phyloP scores from a whole-genome alignment of 2,113 vertebrate species.

The Anser brachyrhynchus region DNA sequence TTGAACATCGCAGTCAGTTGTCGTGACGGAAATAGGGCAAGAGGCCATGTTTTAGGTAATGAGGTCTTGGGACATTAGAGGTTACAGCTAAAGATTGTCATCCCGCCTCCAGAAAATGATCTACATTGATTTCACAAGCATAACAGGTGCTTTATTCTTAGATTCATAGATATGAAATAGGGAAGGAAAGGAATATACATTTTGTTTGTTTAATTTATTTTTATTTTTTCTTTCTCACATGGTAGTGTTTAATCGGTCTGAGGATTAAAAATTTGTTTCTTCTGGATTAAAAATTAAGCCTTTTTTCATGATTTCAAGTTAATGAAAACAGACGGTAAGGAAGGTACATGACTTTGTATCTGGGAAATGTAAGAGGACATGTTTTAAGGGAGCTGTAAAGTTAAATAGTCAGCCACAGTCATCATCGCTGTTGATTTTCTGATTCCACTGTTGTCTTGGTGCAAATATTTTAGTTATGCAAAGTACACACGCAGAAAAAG shows the following conservation, averaged over 20 bases:
- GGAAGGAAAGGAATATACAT: neutral
- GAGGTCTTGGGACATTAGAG: neutral
- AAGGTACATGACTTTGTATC: neutral
- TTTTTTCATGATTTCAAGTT: neutral
- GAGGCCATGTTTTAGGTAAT: neutral
- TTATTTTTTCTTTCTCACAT: neutral
- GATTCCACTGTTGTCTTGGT: neutral
- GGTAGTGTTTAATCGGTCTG: neutral
- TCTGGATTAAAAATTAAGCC: slow-evolving; percentile 20
- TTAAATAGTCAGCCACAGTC: neutral
- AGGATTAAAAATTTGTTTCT: neutral
- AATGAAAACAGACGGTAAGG: neutral
- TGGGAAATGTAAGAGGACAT: neutral
- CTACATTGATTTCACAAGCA: neutral
- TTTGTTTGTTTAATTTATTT: neutral
- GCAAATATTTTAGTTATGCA: neutral
- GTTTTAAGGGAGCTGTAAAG: neutral
- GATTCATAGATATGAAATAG: slow-evolving; percentile 3
- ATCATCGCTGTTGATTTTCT: neutral
- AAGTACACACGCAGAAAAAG: neutral
- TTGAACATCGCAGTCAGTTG: neutral
- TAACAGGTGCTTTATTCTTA: neutral
- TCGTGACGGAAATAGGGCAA: neutral
- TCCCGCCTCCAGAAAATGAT: neutral
- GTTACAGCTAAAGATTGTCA: neutral